Evolutionary conservation across 1,140 invertebrate genomes (phyloP).

Genomic region (Arctopsyche grandis): DNA sequence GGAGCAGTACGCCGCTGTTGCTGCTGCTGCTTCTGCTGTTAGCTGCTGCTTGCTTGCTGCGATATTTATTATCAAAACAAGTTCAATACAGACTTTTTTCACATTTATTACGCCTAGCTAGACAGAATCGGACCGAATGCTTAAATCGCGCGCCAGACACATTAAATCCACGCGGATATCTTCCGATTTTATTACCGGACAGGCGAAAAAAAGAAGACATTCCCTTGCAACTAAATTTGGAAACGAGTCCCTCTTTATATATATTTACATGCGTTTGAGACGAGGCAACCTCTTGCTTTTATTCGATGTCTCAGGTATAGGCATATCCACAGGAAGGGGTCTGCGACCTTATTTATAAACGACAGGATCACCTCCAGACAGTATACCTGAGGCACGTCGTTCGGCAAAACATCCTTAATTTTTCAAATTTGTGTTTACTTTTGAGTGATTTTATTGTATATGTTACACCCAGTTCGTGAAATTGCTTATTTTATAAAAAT

Average conservation of each 20-base stretch:
- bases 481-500: no score
- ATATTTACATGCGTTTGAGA: not conserved
- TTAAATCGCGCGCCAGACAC: constrained; percentile 2
- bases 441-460: no score
- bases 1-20: constrained; percentile 18
- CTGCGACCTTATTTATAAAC: constrained; percentile 9
- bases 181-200: not conserved
- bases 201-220: no score
- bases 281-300: not conserved
- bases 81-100: constrained; percentile 41
- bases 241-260: not conserved
- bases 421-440: no score
- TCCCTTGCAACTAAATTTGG: not conserved
- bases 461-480: no score
- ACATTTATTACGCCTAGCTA: constrained; percentile 26
- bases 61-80: constrained; percentile 42
- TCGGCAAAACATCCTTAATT: no score
- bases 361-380: not conserved
- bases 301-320: constrained; percentile 6
- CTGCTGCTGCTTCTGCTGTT: not conserved
- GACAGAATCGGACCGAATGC: constrained; percentile 24
- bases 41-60: not conserved
- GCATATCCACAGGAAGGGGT: not conserved
- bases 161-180: not conserved
- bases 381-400: not conserved